These are phyloP conservation scores for Brachionus koreanus DNA, from an alignment of 1,140 invertebrate genomes.

Conservation along the genomic window DNA sequence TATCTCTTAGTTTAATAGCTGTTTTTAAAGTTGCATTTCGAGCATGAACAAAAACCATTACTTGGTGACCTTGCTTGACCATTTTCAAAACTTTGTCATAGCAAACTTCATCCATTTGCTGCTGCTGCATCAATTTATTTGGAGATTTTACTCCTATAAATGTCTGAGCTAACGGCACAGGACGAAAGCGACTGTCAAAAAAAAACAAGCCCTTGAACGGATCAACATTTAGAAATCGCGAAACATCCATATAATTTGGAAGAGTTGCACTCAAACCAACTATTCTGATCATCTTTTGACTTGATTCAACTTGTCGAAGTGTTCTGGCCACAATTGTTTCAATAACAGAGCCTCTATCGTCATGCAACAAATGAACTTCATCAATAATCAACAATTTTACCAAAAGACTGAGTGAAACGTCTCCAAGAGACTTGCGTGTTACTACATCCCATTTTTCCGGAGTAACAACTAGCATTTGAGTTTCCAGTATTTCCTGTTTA, in stretches of 20 bases:
- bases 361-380: constrained; percentile 94
- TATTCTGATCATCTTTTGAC: constrained; percentile 93
- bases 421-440: constrained; percentile 85
- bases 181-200: constrained; percentile 92
- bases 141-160: constrained; percentile 69
- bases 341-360: constrained; percentile 92
- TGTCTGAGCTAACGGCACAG: constrained; percentile 82
- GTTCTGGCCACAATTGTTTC: constrained; percentile 94
- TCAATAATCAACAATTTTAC: constrained; percentile 95
- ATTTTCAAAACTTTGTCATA: constrained; percentile 86
- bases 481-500: constrained; percentile 86
- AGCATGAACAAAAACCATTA: constrained; percentile 98
- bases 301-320: constrained; percentile 80
- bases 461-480: constrained; percentile 96
- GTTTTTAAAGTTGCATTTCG: constrained; percentile 87
- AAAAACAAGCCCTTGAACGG: constrained; percentile 87
- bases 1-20: constrained; percentile 64
- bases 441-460: constrained; percentile 99
- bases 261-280: constrained; percentile 95
- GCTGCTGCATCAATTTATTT: constrained; percentile 71
- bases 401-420: constrained; percentile 80
- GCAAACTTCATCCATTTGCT: constrained; percentile 85
- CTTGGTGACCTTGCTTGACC: constrained; percentile 83
- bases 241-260: constrained; percentile 96
- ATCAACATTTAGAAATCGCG: constrained; percentile 87